Conservation (phyloP, 2,113 vertebrate species). For the Saguinus imperator region DNA sequence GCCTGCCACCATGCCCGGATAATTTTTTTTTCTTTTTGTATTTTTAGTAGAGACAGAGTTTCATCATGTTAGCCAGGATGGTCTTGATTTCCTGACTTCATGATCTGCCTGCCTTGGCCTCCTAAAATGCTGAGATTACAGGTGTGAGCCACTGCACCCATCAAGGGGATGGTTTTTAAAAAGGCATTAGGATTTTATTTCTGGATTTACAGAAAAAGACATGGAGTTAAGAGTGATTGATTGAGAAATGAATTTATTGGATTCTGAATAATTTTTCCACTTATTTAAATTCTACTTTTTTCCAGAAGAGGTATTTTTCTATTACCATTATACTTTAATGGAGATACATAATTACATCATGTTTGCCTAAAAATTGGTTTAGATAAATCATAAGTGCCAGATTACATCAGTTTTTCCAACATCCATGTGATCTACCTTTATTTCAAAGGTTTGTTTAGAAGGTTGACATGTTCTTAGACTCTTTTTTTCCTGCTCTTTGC, state of each 20-base stretch:
- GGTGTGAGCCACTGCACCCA: no score
- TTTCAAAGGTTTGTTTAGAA: slow-evolving; percentile 25
- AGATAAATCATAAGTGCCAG: slow-evolving; percentile 19
- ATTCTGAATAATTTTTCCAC: slow-evolving; percentile 28
- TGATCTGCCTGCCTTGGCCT: no score
- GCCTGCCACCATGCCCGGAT: no score
- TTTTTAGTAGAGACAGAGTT: no score
- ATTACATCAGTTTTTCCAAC: slow-evolving; percentile 25
- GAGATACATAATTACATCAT: slow-evolving; percentile 27
- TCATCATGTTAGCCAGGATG: no score
- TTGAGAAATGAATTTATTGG: neutral
- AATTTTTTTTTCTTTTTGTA: no score
- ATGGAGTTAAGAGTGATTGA: neutral
- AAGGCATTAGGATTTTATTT: slow-evolving; percentile 6
- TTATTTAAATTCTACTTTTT: slow-evolving; percentile 42
- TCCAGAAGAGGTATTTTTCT: slow-evolving; percentile 21
- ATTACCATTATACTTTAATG: slow-evolving; percentile 31
- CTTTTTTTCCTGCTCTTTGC: neutral
- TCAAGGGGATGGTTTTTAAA: neutral
- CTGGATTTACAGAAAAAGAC: neutral
- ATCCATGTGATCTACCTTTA: neutral
- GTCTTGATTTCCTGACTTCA: no score
- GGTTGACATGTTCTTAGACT: neutral
- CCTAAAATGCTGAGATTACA: no score
- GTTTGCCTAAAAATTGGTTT: slow-evolving; percentile 18